Base-by-base conservation (phyloP, 1,140 invertebrate species). In the Gonatopus flavifemur region DNA sequence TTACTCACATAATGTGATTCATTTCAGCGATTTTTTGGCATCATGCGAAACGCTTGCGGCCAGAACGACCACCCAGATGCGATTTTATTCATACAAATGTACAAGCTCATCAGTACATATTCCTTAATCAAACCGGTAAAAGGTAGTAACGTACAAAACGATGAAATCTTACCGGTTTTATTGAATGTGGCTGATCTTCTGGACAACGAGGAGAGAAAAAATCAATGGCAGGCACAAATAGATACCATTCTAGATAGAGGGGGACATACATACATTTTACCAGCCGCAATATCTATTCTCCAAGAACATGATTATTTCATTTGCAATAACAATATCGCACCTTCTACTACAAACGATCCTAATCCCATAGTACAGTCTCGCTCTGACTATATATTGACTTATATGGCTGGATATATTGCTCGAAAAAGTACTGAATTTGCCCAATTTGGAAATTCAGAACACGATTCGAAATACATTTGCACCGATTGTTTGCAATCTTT, bases 1-100 rank as follows among this genome's bases (percentile, higher is more conserved):
- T 5, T 33, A 12, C 2, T 44, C 12, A 32, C 10, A 5, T 2
- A 15, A n/a, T 33, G 20, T 32, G 28, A 20, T 12, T 20, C n/a
- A n/a, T 49, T 49, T 33, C 20, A 55, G 52, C 21, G 40, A 32
- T 53, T 55, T 40, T 49, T 44, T n/a, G 45, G 46, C 6, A 55
- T 55, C 10, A 49, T 49, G 33, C 30, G 52, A 21, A 49, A 33
- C 32, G 32, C n/a, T 10, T 54, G 52, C 25, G 24, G 52, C 0
- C 21, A n/a, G 5, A 54, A 49, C 13, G 52, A 55, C 3, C 52
- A 55, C 24, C 52, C 52, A 1, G 52, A 55, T 39, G n/a, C 47
- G 1, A 44, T 44, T 19, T 28, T 49, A 7, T 55, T 55, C 21
- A 9, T 30, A 0, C 40, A 49, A 22, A 39, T 55, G 18, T 55